These are phyloP conservation scores for Homarus americanus DNA, from an alignment of 1,140 invertebrate species.

Conservation along the genomic window DNA sequence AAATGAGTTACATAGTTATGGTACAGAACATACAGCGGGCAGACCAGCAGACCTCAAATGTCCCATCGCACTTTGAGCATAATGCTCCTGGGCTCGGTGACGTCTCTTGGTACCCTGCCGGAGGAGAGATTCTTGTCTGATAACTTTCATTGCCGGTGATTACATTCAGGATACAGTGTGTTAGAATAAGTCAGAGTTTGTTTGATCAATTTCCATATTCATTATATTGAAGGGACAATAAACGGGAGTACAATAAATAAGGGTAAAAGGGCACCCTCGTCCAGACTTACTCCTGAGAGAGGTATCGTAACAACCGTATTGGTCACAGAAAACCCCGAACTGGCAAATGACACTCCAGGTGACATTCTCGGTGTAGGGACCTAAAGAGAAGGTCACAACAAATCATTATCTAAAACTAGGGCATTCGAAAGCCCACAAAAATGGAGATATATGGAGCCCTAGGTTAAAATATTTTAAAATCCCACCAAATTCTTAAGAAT, in stretches of 20 bases:
- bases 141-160: too few species aligned
- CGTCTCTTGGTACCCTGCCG: constrained; percentile 38
- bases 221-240: too few species aligned
- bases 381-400: neutral
- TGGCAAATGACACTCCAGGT: constrained; percentile 53
- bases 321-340: constrained; percentile 42
- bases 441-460: neutral
- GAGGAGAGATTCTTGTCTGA: too few species aligned
- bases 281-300: constrained; percentile 17
- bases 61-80: constrained; percentile 35
- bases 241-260: too few species aligned
- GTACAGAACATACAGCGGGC: constrained; percentile 40
- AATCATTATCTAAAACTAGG: neutral
- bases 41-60: constrained; percentile 38
- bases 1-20: too few species aligned
- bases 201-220: too few species aligned
- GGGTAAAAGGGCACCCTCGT: too few species aligned
- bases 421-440: neutral
- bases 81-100: neutral
- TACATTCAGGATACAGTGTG: too few species aligned
- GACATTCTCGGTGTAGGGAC: neutral
- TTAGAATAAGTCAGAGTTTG: too few species aligned
- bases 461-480: neutral
- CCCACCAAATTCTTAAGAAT: neutral
- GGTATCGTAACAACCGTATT: constrained; percentile 46